Evolutionary conservation across 2,888 invertebrate genomes (phyloP), one percentile per base, ranked within the genome.

Genomic region (Cabera pusaria): DNA sequence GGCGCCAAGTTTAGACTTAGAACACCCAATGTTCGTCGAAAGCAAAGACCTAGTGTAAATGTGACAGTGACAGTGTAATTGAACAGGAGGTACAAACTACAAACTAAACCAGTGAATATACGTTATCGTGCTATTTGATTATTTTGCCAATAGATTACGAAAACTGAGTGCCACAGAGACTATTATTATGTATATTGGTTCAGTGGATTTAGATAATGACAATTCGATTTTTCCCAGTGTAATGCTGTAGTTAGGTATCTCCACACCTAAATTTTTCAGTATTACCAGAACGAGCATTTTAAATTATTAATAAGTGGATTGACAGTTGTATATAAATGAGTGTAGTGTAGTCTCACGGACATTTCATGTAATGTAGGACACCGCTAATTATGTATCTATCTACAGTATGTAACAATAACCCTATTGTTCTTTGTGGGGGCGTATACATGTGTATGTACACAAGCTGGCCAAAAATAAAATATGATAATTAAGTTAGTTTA

Each of bases 91-190:
- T 2, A 14, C 14, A 14, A 3, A 14, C 14, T 14, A 3, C 2
- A 14, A 14, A 14, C 2, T 14, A 14, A 14, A 4, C n/a, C n/a
- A n/a, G n/a, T n/a, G n/a, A n/a, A n/a, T n/a, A n/a, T n/a, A n/a
- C n/a, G n/a, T n/a, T n/a, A n/a, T n/a, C n/a, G 14, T 14, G 14
- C 14, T 14, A 4, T 4, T 14, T 2, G 14, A 14, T 14, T 35
- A 18, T n/a, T 6, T 14, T 10, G 2, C 22, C 10, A 22, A 18
- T 28, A 24, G 26, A 43, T 32, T 40, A 31, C 48, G 54, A 60
- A 60, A 55, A 50, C 19, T 6, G 7, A 67, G 72, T 63, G 67
- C 58, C 52, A 65, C 60, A 70, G n/a, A 69, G 66, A 73, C 67
- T 70, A 57, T 24, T 33, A 20, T 60, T 64, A 54, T 62, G 57